phyloP scores from a whole-genome alignment of 2,888 invertebrate species.

The Sinodicranocentrus sp. region DNA sequence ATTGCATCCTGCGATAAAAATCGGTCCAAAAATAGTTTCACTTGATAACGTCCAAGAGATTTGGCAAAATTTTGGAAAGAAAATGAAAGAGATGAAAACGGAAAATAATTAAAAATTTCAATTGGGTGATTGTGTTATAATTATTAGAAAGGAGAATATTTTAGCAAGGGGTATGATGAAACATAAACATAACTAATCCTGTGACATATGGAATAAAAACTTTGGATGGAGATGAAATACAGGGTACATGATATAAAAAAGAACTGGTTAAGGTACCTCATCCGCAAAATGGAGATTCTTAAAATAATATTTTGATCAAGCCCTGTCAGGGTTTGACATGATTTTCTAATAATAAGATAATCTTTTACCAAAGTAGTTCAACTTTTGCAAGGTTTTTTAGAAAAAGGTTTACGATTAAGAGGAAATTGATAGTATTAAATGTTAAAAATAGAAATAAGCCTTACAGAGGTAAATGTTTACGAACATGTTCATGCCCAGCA shows the following conservation, averaged over 20 bases:
- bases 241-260: not conserved
- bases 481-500: too few relatives aligned
- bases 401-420: too few relatives aligned
- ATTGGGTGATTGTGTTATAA: not conserved
- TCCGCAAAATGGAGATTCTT: not conserved
- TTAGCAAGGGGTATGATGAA: not conserved
- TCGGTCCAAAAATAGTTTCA: not conserved
- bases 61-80: not conserved
- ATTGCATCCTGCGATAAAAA: not conserved
- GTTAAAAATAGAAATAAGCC: too few relatives aligned
- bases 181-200: not conserved
- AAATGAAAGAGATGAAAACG: not conserved
- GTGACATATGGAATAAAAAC: not conserved
- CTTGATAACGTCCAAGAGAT: not conserved
- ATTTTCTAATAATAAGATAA: too few relatives aligned
- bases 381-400: too few relatives aligned
- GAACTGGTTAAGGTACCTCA: not conserved
- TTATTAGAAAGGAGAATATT: not conserved
- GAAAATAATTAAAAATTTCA: not conserved
- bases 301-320: not conserved
- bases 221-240: not conserved
- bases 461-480: too few relatives aligned
- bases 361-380: too few relatives aligned
- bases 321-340: not conserved
- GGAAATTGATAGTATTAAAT: too few relatives aligned